Base-by-base conservation (phyloP, 1,140 invertebrate genomes). In the Megalonaias nervosa region DNA sequence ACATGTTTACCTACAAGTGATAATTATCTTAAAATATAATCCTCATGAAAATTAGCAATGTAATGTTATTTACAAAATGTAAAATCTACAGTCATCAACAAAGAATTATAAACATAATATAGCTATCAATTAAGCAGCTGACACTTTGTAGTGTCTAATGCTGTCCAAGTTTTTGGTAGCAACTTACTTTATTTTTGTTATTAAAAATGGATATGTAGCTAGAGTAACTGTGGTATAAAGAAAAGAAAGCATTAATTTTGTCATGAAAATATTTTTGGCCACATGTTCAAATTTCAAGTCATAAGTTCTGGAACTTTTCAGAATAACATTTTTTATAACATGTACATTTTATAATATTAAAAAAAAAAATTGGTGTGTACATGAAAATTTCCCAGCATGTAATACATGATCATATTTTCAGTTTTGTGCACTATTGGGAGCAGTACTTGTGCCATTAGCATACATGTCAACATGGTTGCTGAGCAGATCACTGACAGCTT, bases 371-470 rank as follows among this genome's bases (percentile, higher is more conserved):
- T 59, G 21, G 11, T 26, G 21, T 59, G 26, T n/a, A 59, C 13
- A 57, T 69, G 61, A 19, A 61, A 15, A 38, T 19, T 23, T 56
- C 19, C 15, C 56, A 21, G 66, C 60, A 23, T 60, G 26, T 48
- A 56, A 64, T 66, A n/a, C n/a, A 12, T 59, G 21, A 71, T 21
- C 61, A 59, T 69, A 74, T 16, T 93, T 93, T 81, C 89, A 98
- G 96, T 98, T 98, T 92, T 99, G 97, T 90, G 96, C 97, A 38
- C 92, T 94, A 61, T 89, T 99, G 82, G 97, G 97, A 67, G 95
- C 96, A 16, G 89, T 94, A n/a, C 94, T 97, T 73, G 94, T 98
- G 61, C 97, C 97, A 19, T 93, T 98, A 85, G 93, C 94, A 57
- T 99, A 95, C 89, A 91, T 97, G 19, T 96, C 94, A 67, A 94